Evolutionary conservation across 2,888 invertebrate species (phyloP), one percentile per base, ranked within the genome.

Genomic region (Pyrrhia umbra): DNA sequence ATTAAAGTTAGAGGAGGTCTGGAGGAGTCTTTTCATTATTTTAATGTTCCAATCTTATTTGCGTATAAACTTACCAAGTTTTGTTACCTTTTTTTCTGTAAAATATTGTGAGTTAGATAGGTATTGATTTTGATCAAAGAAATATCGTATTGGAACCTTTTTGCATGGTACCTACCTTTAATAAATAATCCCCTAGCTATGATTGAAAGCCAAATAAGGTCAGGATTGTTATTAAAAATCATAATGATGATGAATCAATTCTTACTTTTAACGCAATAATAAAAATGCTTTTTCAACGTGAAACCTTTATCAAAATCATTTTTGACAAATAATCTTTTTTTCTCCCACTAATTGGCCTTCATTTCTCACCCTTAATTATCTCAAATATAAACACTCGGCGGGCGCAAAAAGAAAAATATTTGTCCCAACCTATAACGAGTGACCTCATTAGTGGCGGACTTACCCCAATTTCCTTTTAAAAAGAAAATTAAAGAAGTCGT

Each of bases 391-490:
- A 72, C 75, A 71, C 54, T 72, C 30, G 23, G 43, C 39, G 42
- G 43, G 27, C 43, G 60, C 63, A 49, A 70, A 70, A 73, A 66
- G 66, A 64, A 69, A 74, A 76, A 73, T 76, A 69, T 66, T 73
- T 66, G 61, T 70, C 30, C 54, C 63, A 45, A 60, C 64, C 62
- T 60, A 71, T 61, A 72, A 65, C 69, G 65, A 73, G 51, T 74
- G 77, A 73, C 70, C 73, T 77, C 74, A 64, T 76, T 77, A 75
- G 68, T 56, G 40, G 54, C 54, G 40, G 59, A 72, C 52, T 39
- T 65, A 59, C 54, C 68, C 68, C 68, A 72, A 62, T 65, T 75
- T 65, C 59, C 46, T 47, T 62, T 68, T 68, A 25, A 68, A 71
- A 61, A 57, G 49, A 57, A 46, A 65, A 59, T 64, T 64, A 58